A percentile compares a stretch with the other conserved stretches of the same genome.
Conservation (phyloP, 30 jellyfish, hydroid and myxozoan species). For the Euphysa ruthae region DNA sequence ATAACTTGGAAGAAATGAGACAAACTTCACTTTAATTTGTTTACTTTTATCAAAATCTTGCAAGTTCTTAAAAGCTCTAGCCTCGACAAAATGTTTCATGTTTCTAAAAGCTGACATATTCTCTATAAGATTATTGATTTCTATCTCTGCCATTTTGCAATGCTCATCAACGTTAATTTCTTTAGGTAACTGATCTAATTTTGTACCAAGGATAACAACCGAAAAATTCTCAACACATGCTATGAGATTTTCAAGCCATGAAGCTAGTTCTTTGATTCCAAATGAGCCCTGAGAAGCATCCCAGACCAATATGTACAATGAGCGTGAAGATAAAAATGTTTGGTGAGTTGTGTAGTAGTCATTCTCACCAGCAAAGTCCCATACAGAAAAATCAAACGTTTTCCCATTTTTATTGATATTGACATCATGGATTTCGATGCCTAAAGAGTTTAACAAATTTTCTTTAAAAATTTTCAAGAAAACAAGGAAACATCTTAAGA, state of each 20-base stretch:
- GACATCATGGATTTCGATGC: slow-evolving; percentile 45
- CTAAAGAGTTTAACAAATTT: too few species aligned
- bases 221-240: slow-evolving; percentile 61
- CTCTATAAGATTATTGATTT: too few species aligned
- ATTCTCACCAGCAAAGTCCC: slow-evolving; percentile 98
- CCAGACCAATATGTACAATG: slow-evolving; percentile 76
- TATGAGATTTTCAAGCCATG: slow-evolving; percentile 80
- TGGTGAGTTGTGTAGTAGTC: slow-evolving; percentile 93
- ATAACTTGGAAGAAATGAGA: too few species aligned
- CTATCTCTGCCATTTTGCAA: too few species aligned
- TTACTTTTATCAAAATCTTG: too few species aligned
- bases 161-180: slow-evolving; percentile 7
- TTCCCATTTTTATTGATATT: neutral
- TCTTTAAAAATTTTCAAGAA: too few species aligned
- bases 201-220: slow-evolving; percentile 76
- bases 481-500: too few species aligned
- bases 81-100: too few species aligned
- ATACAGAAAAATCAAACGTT: slow-evolving; percentile 49
- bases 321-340: slow-evolving; percentile 71
- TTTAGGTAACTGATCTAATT: slow-evolving; percentile 34
- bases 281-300: slow-evolving; percentile 37
- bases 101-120: too few species aligned
- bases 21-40: too few species aligned
- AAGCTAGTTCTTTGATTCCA: slow-evolving; percentile 50
- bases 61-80: too few species aligned